Conservation (phyloP, 2,888 invertebrate species). For the Ypsolopha scabrella region DNA sequence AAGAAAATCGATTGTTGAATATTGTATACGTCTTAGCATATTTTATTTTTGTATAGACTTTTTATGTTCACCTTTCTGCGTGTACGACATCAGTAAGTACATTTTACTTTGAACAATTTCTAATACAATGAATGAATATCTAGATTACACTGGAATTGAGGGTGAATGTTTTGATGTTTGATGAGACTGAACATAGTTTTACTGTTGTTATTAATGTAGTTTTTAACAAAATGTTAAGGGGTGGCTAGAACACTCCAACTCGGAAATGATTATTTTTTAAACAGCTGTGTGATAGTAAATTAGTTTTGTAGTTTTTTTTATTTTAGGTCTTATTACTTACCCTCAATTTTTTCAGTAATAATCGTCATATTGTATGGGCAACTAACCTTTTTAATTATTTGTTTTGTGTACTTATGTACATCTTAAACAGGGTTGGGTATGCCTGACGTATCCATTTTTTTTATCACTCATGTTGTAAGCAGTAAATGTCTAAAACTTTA, state of each 20-base stretch:
- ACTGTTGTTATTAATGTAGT: slow-evolving; percentile 38
- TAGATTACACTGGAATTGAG: slow-evolving; percentile 8
- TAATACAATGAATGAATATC: no score
- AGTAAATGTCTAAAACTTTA: no score
- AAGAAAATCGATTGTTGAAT: slow-evolving; percentile 10
- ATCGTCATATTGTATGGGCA: background rate
- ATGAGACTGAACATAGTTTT: slow-evolving; percentile 57
- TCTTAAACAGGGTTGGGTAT: background rate
- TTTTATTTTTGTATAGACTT: slow-evolving; percentile 4
- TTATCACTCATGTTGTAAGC: no score
- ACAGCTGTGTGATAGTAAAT: background rate
- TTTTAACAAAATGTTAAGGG: slow-evolving; percentile 17
- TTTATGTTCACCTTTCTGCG: background rate
- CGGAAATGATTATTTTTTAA: background rate
- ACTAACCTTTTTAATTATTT: background rate
- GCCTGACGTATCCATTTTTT: background rate
- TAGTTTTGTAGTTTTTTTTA: slow-evolving; percentile 3
- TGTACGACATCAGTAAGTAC: no score
- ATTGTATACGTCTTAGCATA: slow-evolving; percentile 1
- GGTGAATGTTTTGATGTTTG: slow-evolving; percentile 36
- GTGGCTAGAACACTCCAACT: background rate
- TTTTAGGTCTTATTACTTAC: background rate
- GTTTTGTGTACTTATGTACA: no score
- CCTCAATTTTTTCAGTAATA: background rate
- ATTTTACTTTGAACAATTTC: background rate